These are phyloP conservation scores for Drymonia ruficornis DNA, from an alignment of 2,888 invertebrate genomes.

Conservation along the genomic window DNA sequence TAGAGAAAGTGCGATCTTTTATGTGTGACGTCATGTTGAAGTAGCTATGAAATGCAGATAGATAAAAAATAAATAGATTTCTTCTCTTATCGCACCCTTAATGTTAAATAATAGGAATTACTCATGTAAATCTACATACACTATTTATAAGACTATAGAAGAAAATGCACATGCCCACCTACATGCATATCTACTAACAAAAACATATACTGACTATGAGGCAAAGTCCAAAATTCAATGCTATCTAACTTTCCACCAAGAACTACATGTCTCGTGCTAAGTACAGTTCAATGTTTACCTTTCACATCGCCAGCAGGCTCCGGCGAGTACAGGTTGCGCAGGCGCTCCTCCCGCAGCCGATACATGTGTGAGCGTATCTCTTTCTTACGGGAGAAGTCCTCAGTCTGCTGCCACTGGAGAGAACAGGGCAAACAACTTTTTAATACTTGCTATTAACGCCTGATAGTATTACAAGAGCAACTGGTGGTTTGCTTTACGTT, in stretches of 20 bases:
- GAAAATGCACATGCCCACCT: too few relatives aligned
- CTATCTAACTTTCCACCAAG: neutral
- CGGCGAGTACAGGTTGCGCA: constrained; percentile 90
- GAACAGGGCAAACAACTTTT: neutral
- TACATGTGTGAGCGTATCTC: constrained; percentile 95
- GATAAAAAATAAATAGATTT: too few relatives aligned
- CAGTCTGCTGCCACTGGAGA: constrained; percentile 93
- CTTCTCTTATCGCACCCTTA: too few relatives aligned
- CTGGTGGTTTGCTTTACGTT: constrained; percentile 14
- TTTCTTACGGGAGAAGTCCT: constrained; percentile 93
- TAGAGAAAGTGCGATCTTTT: neutral
- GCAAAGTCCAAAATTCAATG: too few relatives aligned
- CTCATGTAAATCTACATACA: too few relatives aligned
- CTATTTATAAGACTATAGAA: too few relatives aligned
- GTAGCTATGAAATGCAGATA: too few relatives aligned
- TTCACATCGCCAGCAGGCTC: constrained; percentile 64
- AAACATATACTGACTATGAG: too few relatives aligned
- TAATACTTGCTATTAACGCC: neutral
- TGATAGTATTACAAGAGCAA: neutral
- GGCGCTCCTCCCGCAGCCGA: constrained; percentile 91
- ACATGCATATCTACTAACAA: too few relatives aligned
- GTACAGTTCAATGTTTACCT: constrained; percentile 56
- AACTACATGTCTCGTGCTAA: neutral
- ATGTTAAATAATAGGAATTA: too few relatives aligned
- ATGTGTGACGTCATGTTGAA: neutral